phyloP scores from a whole-genome alignment of 2,797 vertebrate genomes.

The Poecilia picta region DNA sequence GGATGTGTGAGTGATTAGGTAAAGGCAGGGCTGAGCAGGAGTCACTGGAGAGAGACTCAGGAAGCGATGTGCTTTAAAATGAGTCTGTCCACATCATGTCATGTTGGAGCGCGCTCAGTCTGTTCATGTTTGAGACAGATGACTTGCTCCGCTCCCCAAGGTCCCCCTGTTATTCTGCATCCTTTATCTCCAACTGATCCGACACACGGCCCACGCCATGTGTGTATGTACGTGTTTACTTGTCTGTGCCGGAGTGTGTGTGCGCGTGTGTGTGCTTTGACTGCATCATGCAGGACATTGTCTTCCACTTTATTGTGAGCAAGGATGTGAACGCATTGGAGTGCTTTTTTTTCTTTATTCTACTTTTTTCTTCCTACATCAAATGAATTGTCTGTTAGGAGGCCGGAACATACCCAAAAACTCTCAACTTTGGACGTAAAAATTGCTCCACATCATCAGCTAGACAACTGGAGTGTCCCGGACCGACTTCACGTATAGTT shows the following conservation, averaged over 20 bases:
- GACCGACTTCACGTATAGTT: not conserved
- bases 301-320: conserved; percentile 16
- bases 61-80: conserved; percentile 62
- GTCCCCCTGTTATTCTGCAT: conserved; percentile 77
- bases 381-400: not conserved
- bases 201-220: conserved; percentile 45
- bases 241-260: conserved; percentile 7
- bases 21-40: not conserved
- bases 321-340: not conserved
- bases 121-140: conserved; percentile 78
- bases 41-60: conserved; percentile 36
- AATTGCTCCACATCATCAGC: not conserved
- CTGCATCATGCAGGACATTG: conserved; percentile 16
- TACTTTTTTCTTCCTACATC: not conserved
- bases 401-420: not conserved
- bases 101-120: conserved; percentile 72
- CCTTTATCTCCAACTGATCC: conserved; percentile 74
- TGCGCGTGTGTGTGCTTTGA: not conserved
- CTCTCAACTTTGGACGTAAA: not conserved
- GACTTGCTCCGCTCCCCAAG: conserved; percentile 75
- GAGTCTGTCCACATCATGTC: conserved; percentile 73
- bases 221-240: conserved; percentile 31
- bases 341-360: not conserved
- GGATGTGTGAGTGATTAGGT: conserved; percentile 1
- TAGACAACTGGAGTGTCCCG: not conserved